phyloP scores from a whole-genome alignment of 1,140 invertebrate genomes.

The Macrotrachela quadricornifera region DNA sequence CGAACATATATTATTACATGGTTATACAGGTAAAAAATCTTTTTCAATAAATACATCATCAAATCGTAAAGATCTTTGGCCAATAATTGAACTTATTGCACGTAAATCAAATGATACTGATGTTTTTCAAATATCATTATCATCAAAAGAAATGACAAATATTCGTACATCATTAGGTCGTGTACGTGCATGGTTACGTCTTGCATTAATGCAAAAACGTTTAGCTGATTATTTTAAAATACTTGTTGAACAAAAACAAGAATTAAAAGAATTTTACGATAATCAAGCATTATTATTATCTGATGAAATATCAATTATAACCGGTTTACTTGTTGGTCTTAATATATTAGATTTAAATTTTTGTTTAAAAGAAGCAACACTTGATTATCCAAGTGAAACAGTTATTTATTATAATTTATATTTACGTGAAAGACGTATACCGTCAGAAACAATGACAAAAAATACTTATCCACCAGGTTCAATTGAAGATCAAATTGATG shows the following conservation, averaged over 20 bases:
- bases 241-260: constrained; percentile 65
- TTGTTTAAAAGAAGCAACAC: too few species aligned
- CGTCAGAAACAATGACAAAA: neutral
- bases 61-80: too few species aligned
- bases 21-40: constrained; percentile 39
- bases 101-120: too few species aligned
- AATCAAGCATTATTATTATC: constrained; percentile 78
- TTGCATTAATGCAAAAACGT: constrained; percentile 91
- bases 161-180: constrained; percentile 61
- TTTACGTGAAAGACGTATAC: neutral
- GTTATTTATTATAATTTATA: constrained; percentile 1
- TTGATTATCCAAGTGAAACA: too few species aligned
- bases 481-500: neutral
- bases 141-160: too few species aligned
- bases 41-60: too few species aligned
- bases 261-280: constrained; percentile 66
- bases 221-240: constrained; percentile 80
- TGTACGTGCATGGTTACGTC: constrained; percentile 70
- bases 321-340: constrained; percentile 74
- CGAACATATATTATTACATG: constrained; percentile 80
- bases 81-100: too few species aligned
- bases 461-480: too few species aligned
- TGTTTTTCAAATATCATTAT: too few species aligned
- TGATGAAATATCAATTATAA: constrained; percentile 77
- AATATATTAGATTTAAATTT: constrained; percentile 64